phyloP scores from a whole-genome alignment of 1,140 invertebrate genomes.

The Drosophila melanica region DNA sequence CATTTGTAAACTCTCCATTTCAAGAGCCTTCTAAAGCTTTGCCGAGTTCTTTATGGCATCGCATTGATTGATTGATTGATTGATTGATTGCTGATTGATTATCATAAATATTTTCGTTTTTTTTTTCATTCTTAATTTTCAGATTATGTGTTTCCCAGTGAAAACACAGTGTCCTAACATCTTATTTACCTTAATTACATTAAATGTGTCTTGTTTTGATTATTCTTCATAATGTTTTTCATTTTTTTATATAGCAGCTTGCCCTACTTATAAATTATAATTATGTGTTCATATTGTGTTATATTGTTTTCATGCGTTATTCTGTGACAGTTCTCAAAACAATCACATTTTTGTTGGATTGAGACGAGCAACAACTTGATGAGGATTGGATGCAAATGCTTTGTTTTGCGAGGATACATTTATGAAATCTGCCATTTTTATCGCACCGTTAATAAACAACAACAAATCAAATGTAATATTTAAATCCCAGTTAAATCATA shows the following conservation, averaged over 20 bases:
- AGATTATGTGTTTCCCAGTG: conserved; percentile 4
- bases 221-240: background rate
- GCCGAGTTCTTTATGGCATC: conserved; percentile 3
- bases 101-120: conserved; percentile 1
- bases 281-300: too few relatives aligned
- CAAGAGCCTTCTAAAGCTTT: too few relatives aligned
- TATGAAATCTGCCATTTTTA: background rate
- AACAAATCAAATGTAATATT: too few relatives aligned
- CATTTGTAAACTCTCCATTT: conserved; percentile 16
- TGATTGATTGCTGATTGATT: background rate
- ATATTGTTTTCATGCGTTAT: too few relatives aligned
- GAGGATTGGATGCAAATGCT: background rate
- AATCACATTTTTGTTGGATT: background rate
- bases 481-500: too few relatives aligned
- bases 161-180: conserved; percentile 13
- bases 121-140: conserved; percentile 7
- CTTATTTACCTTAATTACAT: conserved; percentile 63
- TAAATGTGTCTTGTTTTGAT: background rate
- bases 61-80: too few relatives aligned
- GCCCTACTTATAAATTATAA: too few relatives aligned
- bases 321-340: background rate
- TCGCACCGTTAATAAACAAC: too few relatives aligned
- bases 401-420: background rate
- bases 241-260: too few relatives aligned
- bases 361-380: background rate